Base-by-base conservation (phyloP, 2,113 vertebrate species). In the Lepidothrix coronata region DNA sequence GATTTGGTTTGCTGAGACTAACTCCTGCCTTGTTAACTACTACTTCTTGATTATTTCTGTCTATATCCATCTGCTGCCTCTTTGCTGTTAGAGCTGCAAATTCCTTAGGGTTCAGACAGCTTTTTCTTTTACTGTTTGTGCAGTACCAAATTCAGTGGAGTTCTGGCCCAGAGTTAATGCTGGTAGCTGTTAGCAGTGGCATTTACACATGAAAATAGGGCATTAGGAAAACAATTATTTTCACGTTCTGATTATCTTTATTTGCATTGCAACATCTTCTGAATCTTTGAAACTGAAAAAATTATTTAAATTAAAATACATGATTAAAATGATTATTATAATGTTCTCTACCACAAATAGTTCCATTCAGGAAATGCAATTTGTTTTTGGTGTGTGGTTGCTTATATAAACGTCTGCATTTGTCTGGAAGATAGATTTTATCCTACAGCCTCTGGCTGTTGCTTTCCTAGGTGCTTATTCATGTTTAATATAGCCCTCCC, bases 41-140 rank as follows among this genome's bases (percentile, higher is more conserved):
- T 91, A 17, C 62, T 91, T 85, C 91, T 91, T 95, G 93, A 95
- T 97, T 97, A 91, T 95, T 92, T 92, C 91, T 95, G 95, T 89
- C 95, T 94, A 41, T 93, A 91, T 81, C 94, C 96, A 95, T 97
- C 95, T 96, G 94, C 91, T 95, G 66, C 77, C 73, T 95, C 73
- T 94, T 88, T 91, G 87, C 73, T 92, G 75, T 63, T 77, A 84
- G 72, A 92, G 52, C 83, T 86, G 88, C 48, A 87, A 81, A 92
- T 91, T 95, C 93, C 93, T 92, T 55, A 20, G 75, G 72, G 91
- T 85, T 88, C 75, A 85, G n/a, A 4, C 62, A 51, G 79, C 81
- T 91, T 91, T 95, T 95, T 75, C 55, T 77, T 81, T 71, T 39
- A 52, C 39, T 89, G 44, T 85, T 92, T 72, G 73, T 86, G 65